Evolutionary conservation across 2,888 invertebrate species (phyloP).

Genomic region (Netelia fuscicornis): DNA sequence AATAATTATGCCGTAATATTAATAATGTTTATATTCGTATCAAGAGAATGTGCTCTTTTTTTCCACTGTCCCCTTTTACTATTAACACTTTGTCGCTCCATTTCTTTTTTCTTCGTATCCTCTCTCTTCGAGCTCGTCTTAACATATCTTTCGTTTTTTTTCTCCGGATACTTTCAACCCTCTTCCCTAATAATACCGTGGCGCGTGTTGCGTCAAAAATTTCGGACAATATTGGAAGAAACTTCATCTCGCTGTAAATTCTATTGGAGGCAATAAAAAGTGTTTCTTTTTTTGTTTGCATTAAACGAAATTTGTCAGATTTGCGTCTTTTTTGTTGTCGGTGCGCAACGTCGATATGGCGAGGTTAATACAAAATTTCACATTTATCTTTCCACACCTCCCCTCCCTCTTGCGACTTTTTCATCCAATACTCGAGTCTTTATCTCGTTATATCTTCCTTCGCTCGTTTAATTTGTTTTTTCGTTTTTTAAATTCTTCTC

Average conservation of each 20-base stretch:
- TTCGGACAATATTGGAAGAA: too few species aligned
- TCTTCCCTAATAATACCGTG: background rate
- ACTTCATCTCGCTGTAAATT: too few species aligned
- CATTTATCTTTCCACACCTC: background rate
- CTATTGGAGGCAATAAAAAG: too few species aligned
- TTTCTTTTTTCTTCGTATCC: background rate
- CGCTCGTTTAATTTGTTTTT: background rate
- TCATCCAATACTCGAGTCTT: constrained; percentile 18
- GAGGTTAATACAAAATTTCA: background rate
- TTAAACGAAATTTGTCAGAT: background rate
- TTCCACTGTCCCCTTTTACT: constrained; percentile 13
- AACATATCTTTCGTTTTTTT: background rate
- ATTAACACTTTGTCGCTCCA: background rate
- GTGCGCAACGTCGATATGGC: background rate
- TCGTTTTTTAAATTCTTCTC: background rate
- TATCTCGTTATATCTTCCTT: background rate
- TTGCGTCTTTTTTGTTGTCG: background rate
- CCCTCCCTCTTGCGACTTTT: background rate
- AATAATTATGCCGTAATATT: constrained; percentile 73
- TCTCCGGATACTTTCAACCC: constrained; percentile 19
- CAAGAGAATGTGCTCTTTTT: constrained; percentile 73
- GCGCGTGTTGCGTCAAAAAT: too few species aligned
- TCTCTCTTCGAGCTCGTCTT: background rate
- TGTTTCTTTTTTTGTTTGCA: too few species aligned
- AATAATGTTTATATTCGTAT: constrained; percentile 70